These are phyloP conservation scores for Parauchenoglanis punctatus DNA, from an alignment of 2,797 vertebrate genomes.

Conservation along the genomic window DNA sequence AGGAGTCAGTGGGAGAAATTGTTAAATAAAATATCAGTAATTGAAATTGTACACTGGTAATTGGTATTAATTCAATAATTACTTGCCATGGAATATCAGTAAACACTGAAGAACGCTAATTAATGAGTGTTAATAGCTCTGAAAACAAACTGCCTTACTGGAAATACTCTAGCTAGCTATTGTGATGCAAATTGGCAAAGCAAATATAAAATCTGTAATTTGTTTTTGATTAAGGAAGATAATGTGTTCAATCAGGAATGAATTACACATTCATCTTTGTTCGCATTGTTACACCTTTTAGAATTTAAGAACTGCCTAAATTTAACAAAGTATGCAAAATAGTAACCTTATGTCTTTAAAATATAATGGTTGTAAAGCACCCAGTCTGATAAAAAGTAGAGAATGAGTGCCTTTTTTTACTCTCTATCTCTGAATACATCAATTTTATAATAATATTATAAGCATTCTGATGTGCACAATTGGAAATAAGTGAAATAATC, in stretches of 20 bases:
- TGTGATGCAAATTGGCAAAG: neutral
- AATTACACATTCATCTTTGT: neutral
- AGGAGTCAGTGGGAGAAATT: neutral
- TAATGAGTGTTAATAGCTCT: neutral
- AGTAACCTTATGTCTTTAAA: neutral
- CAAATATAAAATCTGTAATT: neutral
- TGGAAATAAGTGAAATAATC: neutral
- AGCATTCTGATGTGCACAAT: neutral
- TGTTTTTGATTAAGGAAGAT: neutral
- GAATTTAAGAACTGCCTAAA: neutral
- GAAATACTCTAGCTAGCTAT: neutral
- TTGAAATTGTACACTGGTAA: neutral
- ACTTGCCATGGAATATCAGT: neutral
- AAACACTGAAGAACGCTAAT: neutral
- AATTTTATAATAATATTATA: slow-evolving; percentile 7
- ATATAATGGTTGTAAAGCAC: neutral
- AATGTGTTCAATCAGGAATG: neutral
- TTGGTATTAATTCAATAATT: neutral
- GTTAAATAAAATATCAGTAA: neutral
- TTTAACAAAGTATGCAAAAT: neutral
- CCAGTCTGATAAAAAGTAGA: neutral
- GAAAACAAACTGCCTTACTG: neutral
- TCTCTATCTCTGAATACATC: neutral
- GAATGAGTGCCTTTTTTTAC: neutral
- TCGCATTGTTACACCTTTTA: neutral